Percentiles rank a stretch among this genome's conserved stretches.
Conservation (phyloP, 1,140 invertebrate species). For the Camponotus pennsylvanicus region DNA sequence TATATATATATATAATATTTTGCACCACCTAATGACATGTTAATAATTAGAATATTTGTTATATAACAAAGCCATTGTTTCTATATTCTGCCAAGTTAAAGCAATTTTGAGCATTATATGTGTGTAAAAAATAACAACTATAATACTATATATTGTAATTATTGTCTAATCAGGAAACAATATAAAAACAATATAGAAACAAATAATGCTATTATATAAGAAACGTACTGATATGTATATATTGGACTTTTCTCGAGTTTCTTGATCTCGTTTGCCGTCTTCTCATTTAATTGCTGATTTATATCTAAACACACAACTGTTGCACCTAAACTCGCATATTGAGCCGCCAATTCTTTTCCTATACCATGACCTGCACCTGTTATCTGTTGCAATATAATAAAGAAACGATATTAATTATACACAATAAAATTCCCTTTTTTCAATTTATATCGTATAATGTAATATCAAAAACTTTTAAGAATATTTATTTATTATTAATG, state of each 20-base stretch:
- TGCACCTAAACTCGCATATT: slow-evolving; percentile 92
- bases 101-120: too few species aligned
- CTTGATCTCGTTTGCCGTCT: slow-evolving; percentile 88
- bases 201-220: background rate
- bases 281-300: slow-evolving; percentile 89
- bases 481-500: too few species aligned
- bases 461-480: background rate
- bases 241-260: slow-evolving; percentile 83
- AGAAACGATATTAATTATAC: background rate
- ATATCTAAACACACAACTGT: slow-evolving; percentile 95
- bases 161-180: too few species aligned
- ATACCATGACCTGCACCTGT: slow-evolving; percentile 97
- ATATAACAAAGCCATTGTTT: too few species aligned
- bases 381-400: slow-evolving; percentile 87
- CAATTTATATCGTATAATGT: background rate
- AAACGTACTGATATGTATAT: slow-evolving; percentile 86
- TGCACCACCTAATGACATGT: too few species aligned
- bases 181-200: background rate
- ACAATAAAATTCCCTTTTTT: background rate
- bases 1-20: background rate
- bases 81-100: too few species aligned
- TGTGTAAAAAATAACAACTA: too few species aligned
- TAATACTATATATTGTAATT: too few species aligned
- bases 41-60: too few species aligned
- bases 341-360: slow-evolving; percentile 93